Evolutionary conservation across 2,113 vertebrate species (phyloP), one percentile per base, ranked within the genome.

Genomic region (Stercorarius parasiticus): DNA sequence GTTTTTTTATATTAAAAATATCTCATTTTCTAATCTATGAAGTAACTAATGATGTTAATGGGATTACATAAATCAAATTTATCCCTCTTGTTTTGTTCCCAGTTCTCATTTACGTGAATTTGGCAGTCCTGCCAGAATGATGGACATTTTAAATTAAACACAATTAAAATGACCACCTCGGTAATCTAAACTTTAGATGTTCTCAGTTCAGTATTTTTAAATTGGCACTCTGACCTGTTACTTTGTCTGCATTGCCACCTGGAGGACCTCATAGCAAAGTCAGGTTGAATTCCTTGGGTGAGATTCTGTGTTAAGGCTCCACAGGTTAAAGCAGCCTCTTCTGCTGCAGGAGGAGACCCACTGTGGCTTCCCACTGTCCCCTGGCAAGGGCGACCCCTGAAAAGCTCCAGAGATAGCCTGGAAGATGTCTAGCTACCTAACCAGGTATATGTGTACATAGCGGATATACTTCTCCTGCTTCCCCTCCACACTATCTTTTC

Each of bases 181-280:
- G 23, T 45, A 70, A 77, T 32, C 14, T 62, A 66, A 95, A 66
- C 12, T 73, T 90, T 3, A 36, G 40, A 40, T 29, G 21, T 34
- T 72, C 23, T 73, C 23, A 71, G 23, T 49, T 87, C 58, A 50
- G 43, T 5, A 34, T 52, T 87, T 93, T 82, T 34, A 78, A 36
- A 47, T 18, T 45, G 50, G 52, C n/a, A 50, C n/a, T 72, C 36
- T 79, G 87, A 94, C 87, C 91, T 93, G 87, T 96, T 95, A 69
- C 82, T 62, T 96, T 96, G 96, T 84, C 93, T 96, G 82, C 78
- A 97, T 94, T 97, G 96, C 95, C 96, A 97, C 91, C 95, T 96
- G 85, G 92, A 97, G 97, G 97, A 74, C 82, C 90, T 93, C 74
- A 49, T 20, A 65, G 96, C 66, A 96, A 96, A 95, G 82, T 94